Evolutionary conservation across 1,140 invertebrate species (phyloP), one percentile per base, ranked within the genome.

Genomic region (Monomorium pharaonis): DNA sequence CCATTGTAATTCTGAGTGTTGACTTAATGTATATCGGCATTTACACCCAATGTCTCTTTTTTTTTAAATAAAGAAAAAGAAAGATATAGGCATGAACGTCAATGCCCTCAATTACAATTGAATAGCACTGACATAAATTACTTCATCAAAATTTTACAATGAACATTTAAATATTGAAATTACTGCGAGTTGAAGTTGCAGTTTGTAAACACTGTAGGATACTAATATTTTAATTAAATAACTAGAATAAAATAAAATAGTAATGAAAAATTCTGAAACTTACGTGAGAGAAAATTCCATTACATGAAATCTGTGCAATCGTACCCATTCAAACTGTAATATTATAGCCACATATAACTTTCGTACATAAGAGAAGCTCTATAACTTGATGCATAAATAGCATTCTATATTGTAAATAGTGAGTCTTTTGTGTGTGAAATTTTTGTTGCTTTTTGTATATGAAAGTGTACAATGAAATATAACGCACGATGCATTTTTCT

Each of bases 221-320:
- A 72, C 30, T 7, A 72, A 72, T 72, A 27, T 18, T 75, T 18
- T 56, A 56, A 37, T 56, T 75, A 42, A 42, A 58, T 75, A 51
- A 60, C 6, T 44, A 27, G 14, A 58, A 58, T 47, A 77, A 49
- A 77, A 63, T 30, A 63, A 47, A 47, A 77, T 33, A 33, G 33
- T 60, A 47, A 77, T 63, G 6, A 1, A 77, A 44, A 65, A 77
- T 65, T 62, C 16, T 76, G 47, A 51, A 69, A 6, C 33, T 56
- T 1, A 21, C 21, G 10, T 16, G 21, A 80, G 63, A 63, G 27
- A 63, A 63, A 63, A 42, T 60, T 5, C 7, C 30, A 77, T 63
- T 77, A 44, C 24, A 10, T 78, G 24, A 18, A 44, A 75, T 44
- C 24, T 85, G 58, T 70, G 65, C 65, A 60, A 58, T 77, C 16